These are phyloP conservation scores for Myotis planiceps DNA, from an alignment of 2,797 vertebrate species.

Conservation along the genomic window DNA sequence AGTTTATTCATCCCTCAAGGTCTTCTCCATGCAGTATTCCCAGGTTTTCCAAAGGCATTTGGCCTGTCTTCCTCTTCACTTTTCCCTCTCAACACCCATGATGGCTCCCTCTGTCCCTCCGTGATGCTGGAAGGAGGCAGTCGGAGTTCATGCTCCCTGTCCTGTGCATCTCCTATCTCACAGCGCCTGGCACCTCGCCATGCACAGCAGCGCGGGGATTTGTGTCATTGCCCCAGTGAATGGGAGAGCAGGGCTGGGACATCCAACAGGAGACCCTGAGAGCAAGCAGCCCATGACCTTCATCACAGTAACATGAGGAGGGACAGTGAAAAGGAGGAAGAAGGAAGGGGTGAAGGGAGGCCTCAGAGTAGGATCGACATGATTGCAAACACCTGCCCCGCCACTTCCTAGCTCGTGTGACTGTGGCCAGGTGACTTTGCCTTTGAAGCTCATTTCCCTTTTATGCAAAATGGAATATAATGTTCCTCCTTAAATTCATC, in stretches of 20 bases:
- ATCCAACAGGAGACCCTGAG: background rate
- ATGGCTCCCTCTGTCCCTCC: background rate
- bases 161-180: background rate
- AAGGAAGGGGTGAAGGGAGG: background rate
- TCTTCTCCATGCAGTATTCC: background rate
- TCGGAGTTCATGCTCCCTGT: background rate
- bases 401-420: background rate
- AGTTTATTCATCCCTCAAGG: background rate
- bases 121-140: background rate
- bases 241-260: background rate
- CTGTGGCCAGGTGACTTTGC: background rate
- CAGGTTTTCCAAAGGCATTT: background rate
- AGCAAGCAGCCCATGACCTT: background rate
- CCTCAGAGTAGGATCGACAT: accelerated
- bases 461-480: background rate
- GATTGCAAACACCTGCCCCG: background rate
- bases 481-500: background rate
- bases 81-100: background rate
- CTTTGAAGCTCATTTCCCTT: background rate
- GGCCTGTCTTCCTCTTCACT: background rate
- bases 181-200: accelerated
- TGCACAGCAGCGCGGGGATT: background rate
- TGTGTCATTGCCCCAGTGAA: background rate
- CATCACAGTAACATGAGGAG: background rate
- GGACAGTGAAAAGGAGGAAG: background rate